Evolutionary conservation across 1,140 invertebrate genomes (phyloP), one percentile per base, ranked within the genome.

Genomic region (Thalassaphorura encarpata): DNA sequence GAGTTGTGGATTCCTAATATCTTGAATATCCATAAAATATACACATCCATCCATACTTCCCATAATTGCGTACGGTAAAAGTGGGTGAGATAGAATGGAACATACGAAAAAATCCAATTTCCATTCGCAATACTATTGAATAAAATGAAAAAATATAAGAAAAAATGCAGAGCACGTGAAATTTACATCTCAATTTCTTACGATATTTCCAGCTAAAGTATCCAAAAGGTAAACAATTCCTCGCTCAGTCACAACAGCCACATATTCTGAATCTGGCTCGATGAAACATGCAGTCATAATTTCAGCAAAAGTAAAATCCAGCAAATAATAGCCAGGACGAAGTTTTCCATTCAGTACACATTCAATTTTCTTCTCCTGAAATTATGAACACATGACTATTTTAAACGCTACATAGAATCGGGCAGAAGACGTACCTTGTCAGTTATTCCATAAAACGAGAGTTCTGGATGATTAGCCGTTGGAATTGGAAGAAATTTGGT

Each of bases 231-330:
- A 33, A 46, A 64, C 55, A 15, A 5, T 31, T 26, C 62, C 62
- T 19, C 24, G 33, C 15, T 58, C 47, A 19, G 45, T 51, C 1
- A 61, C 49, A 26, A 48, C 43, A 0, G 58, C 62, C 13, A 60
- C 24, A 42, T 52, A 58, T 19, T 58, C 41, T 31, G 58, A 26
- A 1, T 58, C 54, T 0, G 51, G 59, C 24, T 64, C 62, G 21
- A 64, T 61, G 28, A 64, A 64, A 18, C 51, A 55, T n/a, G 46
- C 56, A 23, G 5, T 19, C n/a, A 51, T 26, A 28, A 64, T 51
- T 28, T 58, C 28, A 23, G 40, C 13, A 46, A 47, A 40, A 1
- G 52, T 41, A 2, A 64, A 50, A 49, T 64, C 62, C 8, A 52
- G 18, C 2, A 63, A 13, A 11, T 21, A 6, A 23, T 45, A 52